These are phyloP conservation scores for Heptranchias perlo DNA, from an alignment of 2,113 vertebrate genomes.

Conservation along the genomic window DNA sequence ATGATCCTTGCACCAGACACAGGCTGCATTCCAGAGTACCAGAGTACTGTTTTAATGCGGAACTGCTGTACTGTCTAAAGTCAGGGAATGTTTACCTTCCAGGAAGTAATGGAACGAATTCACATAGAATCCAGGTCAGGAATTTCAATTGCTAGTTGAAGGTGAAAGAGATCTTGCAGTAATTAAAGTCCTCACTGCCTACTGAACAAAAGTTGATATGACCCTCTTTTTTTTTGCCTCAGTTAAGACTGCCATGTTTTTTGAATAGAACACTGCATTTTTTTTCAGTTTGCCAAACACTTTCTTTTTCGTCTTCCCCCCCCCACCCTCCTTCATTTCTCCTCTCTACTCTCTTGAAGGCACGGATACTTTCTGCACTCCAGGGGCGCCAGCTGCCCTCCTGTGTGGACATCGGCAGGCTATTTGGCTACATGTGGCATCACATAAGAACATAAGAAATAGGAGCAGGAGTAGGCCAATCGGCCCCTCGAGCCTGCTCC, in stretches of 20 bases:
- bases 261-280: not conserved
- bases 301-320: not conserved
- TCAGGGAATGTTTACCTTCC: not conserved
- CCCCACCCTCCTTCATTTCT: not conserved
- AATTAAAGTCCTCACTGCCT: not conserved
- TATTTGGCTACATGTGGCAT: not conserved
- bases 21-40: not conserved
- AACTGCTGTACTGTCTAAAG: not conserved
- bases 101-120: not conserved
- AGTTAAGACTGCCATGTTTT: not conserved
- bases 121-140: not conserved
- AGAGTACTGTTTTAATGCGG: too few species aligned
- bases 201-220: not conserved
- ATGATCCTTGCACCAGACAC: not conserved
- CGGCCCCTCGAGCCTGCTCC: too few species aligned
- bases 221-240: not conserved
- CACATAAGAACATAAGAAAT: too few species aligned
- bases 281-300: not conserved
- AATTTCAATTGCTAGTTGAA: not conserved
- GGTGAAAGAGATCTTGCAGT: not conserved
- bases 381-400: not conserved
- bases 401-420: not conserved
- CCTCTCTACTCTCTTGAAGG: not conserved
- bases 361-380: not conserved
- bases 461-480: too few species aligned